Conservation (phyloP, 2,888 invertebrate genomes). For the Drosophila nigricruria region DNA sequence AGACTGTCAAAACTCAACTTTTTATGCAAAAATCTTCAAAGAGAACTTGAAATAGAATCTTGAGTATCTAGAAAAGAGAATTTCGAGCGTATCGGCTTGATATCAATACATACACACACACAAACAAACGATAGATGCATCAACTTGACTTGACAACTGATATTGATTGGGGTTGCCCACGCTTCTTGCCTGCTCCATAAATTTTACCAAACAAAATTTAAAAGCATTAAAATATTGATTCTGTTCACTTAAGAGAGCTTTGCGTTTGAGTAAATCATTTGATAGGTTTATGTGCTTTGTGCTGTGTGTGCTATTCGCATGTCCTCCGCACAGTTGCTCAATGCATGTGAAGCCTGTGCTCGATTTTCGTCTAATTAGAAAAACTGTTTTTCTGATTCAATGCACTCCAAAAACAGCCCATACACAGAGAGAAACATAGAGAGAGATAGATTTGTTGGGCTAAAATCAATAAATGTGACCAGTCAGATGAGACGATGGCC, state of each 20-base stretch:
- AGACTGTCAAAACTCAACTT: background rate
- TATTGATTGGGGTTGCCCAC: no score
- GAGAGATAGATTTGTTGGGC: background rate
- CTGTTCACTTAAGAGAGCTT: background rate
- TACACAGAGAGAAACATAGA: background rate
- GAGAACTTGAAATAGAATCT: background rate
- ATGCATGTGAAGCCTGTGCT: conserved; percentile 6
- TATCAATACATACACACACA: no score
- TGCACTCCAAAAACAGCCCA: conserved; percentile 31
- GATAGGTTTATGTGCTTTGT: conserved; percentile 6
- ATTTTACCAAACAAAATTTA: no score
- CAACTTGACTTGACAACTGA: no score
- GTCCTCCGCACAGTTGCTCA: conserved; percentile 1
- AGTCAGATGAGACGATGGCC: conserved; percentile 32
- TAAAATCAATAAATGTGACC: conserved; percentile 53
- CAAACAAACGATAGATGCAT: no score
- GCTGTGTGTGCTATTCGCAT: conserved; percentile 3
- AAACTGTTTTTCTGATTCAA: conserved; percentile 59
- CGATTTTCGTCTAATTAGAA: conserved; percentile 59
- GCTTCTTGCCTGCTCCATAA: no score
- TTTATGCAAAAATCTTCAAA: background rate
- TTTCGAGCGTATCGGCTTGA: no score
- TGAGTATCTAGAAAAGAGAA: no score
- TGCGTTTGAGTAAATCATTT: conserved; percentile 1
- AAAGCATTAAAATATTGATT: background rate